These are phyloP conservation scores for Apodemia hepburni DNA, from an alignment of 2,888 invertebrate species.

Conservation along the genomic window DNA sequence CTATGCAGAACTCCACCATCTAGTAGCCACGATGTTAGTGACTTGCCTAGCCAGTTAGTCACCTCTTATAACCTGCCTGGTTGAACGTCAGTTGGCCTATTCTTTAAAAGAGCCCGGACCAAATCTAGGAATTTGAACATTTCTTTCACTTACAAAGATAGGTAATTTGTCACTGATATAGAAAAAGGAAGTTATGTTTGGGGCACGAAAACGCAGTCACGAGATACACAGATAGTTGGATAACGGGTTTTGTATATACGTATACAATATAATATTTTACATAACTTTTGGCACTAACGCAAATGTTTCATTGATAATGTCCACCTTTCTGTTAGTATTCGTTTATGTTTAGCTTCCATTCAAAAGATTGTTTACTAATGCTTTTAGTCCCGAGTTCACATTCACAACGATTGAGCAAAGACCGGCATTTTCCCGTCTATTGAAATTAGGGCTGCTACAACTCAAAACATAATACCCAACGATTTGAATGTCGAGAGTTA, in stretches of 20 bases:
- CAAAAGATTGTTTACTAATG: slow-evolving; percentile 13
- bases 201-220: too few species aligned
- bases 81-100: too few species aligned
- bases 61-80: too few species aligned
- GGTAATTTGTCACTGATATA: too few species aligned
- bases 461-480: background rate
- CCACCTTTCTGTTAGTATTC: background rate
- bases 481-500: background rate
- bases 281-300: background rate
- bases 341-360: slow-evolving; percentile 11
- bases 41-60: too few species aligned
- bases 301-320: background rate
- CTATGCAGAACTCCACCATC: too few species aligned
- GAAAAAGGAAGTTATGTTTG: too few species aligned
- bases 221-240: too few species aligned
- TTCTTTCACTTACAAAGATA: too few species aligned
- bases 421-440: slow-evolving; percentile 1
- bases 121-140: too few species aligned
- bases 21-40: too few species aligned
- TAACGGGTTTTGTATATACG: background rate
- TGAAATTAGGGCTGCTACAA: background rate
- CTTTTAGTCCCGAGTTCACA: slow-evolving; percentile 7
- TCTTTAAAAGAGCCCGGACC: too few species aligned
- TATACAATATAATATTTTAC: background rate
- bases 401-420: slow-evolving; percentile 5